phyloP scores from a whole-genome alignment of 1,140 invertebrate species.

The Globodera rostochiensis region DNA sequence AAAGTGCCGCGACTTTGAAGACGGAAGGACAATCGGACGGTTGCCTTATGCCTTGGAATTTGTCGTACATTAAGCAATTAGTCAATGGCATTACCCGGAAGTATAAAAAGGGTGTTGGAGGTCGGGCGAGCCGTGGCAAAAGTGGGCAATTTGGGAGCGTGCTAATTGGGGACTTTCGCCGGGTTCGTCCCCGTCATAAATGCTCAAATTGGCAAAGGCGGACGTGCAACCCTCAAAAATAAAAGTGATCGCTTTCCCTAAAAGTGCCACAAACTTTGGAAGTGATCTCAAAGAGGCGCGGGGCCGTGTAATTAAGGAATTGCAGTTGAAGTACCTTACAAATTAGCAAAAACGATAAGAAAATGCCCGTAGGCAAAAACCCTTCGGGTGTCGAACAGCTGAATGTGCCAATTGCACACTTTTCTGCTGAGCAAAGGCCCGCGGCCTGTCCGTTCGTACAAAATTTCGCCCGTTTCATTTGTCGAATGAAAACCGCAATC shows the following conservation, averaged over 20 bases:
- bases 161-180: conserved; percentile 12
- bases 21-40: conserved; percentile 28
- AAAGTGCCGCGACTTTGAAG: conserved; percentile 32
- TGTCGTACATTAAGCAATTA: background rate
- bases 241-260: background rate
- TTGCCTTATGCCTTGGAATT: conserved; percentile 11
- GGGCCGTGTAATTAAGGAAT: conserved; percentile 32
- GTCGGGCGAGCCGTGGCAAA: conserved; percentile 33
- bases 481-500: conserved; percentile 40
- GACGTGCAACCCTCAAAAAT: conserved; percentile 20
- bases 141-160: conserved; percentile 28
- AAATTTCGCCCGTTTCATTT: conserved; percentile 46
- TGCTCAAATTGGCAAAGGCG: conserved; percentile 36
- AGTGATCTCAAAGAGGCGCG: conserved; percentile 36
- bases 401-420: conserved; percentile 43
- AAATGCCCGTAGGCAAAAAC: background rate
- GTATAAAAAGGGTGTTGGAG: conserved; percentile 34
- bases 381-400: conserved; percentile 48
- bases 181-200: conserved; percentile 35
- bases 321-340: conserved; percentile 33
- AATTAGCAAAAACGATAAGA: background rate
- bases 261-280: conserved; percentile 22
- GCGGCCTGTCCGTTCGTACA: conserved; percentile 22
- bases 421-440: conserved; percentile 30
- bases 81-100: conserved; percentile 10